phyloP scores from a whole-genome alignment of 2,888 invertebrate genomes.

The Pristionchus exspectatus region DNA sequence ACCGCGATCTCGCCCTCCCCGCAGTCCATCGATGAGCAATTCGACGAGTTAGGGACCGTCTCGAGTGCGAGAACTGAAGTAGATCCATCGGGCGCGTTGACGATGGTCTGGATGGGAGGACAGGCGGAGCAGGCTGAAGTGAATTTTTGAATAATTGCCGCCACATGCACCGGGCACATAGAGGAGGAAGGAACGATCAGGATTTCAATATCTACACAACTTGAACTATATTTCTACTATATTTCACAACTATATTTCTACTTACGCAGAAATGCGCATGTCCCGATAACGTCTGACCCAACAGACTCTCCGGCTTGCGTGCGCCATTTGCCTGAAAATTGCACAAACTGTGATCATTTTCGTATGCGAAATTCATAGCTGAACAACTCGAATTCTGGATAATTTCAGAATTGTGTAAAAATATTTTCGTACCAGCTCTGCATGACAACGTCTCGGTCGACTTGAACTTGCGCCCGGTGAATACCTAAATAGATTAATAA shows the following conservation, averaged over 20 bases:
- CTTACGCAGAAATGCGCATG: constrained; percentile 50
- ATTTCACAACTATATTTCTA: too few species aligned
- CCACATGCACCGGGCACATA: too few species aligned
- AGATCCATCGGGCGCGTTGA: background rate
- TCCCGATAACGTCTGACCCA: constrained; percentile 33
- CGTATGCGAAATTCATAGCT: background rate
- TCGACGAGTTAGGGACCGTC: background rate
- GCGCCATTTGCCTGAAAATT: constrained; percentile 37
- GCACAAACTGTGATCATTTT: too few species aligned
- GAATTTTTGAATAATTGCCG: background rate
- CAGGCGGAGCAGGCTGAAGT: constrained; percentile 29
- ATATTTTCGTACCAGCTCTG: background rate
- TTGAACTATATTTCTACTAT: too few species aligned
- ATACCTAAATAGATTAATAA: constrained; percentile 22
- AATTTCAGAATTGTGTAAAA: background rate
- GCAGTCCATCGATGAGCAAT: constrained; percentile 30
- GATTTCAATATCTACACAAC: background rate
- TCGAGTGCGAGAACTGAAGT: background rate
- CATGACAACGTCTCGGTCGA: constrained; percentile 21
- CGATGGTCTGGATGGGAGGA: constrained; percentile 27
- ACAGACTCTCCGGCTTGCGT: constrained; percentile 27
- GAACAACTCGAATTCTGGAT: background rate
- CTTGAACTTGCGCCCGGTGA: constrained; percentile 48
- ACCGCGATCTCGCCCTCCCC: constrained; percentile 51
- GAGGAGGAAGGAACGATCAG: background rate